Base-by-base conservation (phyloP, 2,113 vertebrate species). In the Collichthys lucidus region DNA sequence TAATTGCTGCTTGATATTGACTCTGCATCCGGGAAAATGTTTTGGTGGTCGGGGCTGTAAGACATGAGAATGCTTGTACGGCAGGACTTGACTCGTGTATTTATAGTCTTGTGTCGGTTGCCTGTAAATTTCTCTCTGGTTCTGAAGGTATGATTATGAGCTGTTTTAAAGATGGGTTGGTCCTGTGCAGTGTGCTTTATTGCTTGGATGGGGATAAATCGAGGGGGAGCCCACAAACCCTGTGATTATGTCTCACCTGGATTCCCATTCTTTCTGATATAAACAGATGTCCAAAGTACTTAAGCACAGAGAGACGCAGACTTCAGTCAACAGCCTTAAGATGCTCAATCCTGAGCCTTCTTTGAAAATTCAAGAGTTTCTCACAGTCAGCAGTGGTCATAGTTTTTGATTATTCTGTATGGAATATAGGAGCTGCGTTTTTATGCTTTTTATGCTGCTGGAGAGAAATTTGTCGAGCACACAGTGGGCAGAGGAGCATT, bases 1-100 rank as follows among this genome's bases (percentile, higher is more conserved):
- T 94, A 95, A 94, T 93, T 93, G 81, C 90, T 75, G 80, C 92
- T 92, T 92, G 89, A 93, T 91, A 83, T 73, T 35, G 60, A 69
- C 83, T 89, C 56, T 70, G 77, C 83, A 83, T 91, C 91, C 89
- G 90, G 89, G 76, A 85, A 85, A 80, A 71, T 75, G 60, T 85
- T 82, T 79, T 74, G 66, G 78, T 82, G 83, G 83, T 35, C 56
- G 69, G 77, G 83, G 15, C 72, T 82, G 83, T 87, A 78, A 89
- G 92, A 93, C 93, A 92, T 79, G 88, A 92, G 75, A 79, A 89
- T 74, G 84, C 92, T 90, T 93, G 91, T 88, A 86, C 77, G 56
- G 74, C 82, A 89, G 77, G 89, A 90, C 88, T 74, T 62, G 74
- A 86, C 86, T 84, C 17, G 60, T 72, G 80, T 87, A 67, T 90